Evolutionary conservation across 1,140 invertebrate genomes (phyloP), one percentile per base, ranked within the genome.

Genomic region (Rhynchophorus ferrugineus): DNA sequence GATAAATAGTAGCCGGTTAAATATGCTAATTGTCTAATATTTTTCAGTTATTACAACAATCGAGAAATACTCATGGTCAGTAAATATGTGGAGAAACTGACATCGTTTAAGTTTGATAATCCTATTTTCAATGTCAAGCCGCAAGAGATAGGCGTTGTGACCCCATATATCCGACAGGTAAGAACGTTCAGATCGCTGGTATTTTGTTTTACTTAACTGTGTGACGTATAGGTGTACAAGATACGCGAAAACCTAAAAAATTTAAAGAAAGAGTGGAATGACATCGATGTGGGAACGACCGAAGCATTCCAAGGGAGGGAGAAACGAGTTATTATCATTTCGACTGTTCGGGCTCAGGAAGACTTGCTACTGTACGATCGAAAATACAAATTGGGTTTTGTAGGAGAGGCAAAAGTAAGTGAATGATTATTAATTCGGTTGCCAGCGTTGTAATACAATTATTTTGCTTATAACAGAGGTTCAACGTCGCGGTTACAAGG

Each of bases 281-380:
- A 68, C 13, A 70, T 82, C 2, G 78, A 85, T 65, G 82, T 91
- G 11, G 91, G 90, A 1, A 89, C 89, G 0, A 86, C 90, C 2
- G 90, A 94, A 70, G 78, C 83, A 11, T 93, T 91, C 69, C 90
- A 93, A 68, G 90, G 90, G 1, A 83, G 87, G 58, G 89, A 93
- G 69, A 81, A 83, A 60, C 69, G 81, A 20, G 79, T 87, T 1
- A 88, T 94, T 7, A 80, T 94, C 16, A 78, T 91, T 18, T 83
- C 84, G 0, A 90, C 89, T 1, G 89, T 91, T 9, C 75, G 87
- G 54, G 80, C 78, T 1, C 74, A 80, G 56, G 72, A 73, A 42
- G 63, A 68, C 39, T 64, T 75, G 13, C 54, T 81, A 2, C 67
- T 75, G 43, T 70, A 73, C 54, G 72, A 82, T 53, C 65, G 69